A percentile compares a stretch with the other conserved stretches of the same genome.
Conservation (phyloP, 2,113 vertebrate species). For the Gallinago paraguaiae region DNA sequence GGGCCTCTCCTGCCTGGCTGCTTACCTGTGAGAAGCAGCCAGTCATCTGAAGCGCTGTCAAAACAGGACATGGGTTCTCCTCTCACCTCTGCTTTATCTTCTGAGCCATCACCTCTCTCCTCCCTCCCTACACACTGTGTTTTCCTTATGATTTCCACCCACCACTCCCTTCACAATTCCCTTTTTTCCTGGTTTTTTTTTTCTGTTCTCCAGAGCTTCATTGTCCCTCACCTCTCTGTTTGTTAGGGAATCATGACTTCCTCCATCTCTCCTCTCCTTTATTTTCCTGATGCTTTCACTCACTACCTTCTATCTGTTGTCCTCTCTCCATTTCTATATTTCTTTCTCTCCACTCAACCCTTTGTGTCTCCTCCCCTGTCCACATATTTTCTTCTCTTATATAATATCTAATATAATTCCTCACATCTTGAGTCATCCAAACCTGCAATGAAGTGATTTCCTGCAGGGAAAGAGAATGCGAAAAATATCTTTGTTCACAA, state of each 20-base stretch:
- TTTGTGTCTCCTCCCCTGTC: neutral
- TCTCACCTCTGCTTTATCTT: neutral
- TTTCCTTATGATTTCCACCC: neutral
- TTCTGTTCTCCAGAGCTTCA: neutral
- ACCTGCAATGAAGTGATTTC: neutral
- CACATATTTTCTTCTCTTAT: neutral
- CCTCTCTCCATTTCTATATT: neutral
- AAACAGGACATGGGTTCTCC: neutral
- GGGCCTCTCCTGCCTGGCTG: neutral
- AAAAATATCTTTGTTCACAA: constrained; percentile 24
- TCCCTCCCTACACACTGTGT: neutral
- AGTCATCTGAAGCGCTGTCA: neutral
- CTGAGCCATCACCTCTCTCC: neutral
- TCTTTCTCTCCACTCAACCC: neutral
- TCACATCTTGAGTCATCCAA: constrained; percentile 12
- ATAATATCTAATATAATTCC: neutral
- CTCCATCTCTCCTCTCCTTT: neutral
- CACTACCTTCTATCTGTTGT: neutral
- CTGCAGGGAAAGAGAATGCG: neutral
- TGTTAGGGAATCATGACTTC: neutral
- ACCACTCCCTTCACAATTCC: neutral
- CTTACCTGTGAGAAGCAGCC: neutral
- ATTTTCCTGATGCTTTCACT: neutral
- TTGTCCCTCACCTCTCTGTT: neutral
- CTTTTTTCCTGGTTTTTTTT: neutral